Evolutionary conservation across 2,797 vertebrate species (phyloP).

Genomic region (Sebastes elongatus): DNA sequence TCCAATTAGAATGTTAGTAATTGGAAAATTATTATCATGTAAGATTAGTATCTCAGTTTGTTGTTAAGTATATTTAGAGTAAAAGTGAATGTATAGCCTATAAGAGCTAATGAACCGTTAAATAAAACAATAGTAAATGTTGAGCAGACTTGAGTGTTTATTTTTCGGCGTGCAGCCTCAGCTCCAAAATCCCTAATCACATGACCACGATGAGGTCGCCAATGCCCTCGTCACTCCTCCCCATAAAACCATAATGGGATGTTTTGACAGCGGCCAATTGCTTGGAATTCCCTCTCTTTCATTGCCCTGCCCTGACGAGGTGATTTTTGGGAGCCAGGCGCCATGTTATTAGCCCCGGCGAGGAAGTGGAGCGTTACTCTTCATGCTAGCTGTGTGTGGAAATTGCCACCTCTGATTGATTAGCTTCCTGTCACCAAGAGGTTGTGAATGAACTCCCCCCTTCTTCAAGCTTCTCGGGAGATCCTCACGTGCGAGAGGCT

Average conservation of each 20-base stretch:
- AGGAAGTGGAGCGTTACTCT: constrained; percentile 45
- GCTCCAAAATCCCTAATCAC: neutral
- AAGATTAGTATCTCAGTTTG: neutral
- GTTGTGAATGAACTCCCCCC: constrained; percentile 63
- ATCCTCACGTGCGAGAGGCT: constrained; percentile 19
- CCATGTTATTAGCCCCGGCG: constrained; percentile 30
- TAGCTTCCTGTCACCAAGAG: constrained; percentile 74
- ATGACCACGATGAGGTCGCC: neutral
- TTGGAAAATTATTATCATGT: neutral
- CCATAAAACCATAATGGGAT: constrained; percentile 68
- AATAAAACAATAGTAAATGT: neutral
- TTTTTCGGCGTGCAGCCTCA: neutral
- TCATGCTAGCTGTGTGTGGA: constrained; percentile 64
- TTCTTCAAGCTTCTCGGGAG: constrained; percentile 26
- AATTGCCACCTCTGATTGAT: constrained; percentile 77
- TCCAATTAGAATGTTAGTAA: neutral
- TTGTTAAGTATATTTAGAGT: neutral
- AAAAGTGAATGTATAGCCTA: neutral
- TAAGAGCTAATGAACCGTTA: neutral
- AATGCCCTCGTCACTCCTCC: constrained; percentile 18
- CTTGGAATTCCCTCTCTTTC: constrained; percentile 43
- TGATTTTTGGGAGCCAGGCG: constrained; percentile 41
- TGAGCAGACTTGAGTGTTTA: neutral
- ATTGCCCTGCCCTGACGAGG: constrained; percentile 35
- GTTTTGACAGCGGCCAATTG: constrained; percentile 66